Percentiles rank a stretch among this genome's conserved stretches.
These are phyloP conservation scores for Microtus montanus DNA, from an alignment of 2,113 vertebrate species.

Conservation along the genomic window DNA sequence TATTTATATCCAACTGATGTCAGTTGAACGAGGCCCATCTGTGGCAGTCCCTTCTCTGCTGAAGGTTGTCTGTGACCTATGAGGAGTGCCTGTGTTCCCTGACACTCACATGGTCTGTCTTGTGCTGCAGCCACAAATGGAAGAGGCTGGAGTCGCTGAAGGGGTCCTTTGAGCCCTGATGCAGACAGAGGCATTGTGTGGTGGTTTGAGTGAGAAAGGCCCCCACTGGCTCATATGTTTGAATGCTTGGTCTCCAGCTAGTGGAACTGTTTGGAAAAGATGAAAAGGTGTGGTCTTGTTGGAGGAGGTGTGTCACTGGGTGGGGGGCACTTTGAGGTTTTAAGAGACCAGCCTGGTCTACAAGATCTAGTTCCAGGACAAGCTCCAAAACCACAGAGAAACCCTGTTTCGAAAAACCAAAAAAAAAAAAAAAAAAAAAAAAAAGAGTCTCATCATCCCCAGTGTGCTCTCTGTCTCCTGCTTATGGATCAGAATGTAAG, in stretches of 20 bases:
- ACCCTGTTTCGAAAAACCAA: too few relatives aligned
- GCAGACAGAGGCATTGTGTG: neutral
- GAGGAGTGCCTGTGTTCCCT: neutral
- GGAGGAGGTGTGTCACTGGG: neutral
- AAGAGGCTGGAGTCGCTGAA: neutral
- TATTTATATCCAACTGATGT: fast-evolving
- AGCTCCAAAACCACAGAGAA: too few relatives aligned
- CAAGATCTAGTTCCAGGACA: too few relatives aligned
- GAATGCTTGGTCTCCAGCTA: too few relatives aligned
- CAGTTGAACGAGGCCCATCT: neutral
- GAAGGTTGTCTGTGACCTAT: neutral
- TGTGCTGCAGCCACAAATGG: neutral
- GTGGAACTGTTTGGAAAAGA: neutral
- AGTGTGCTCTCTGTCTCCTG: neutral
- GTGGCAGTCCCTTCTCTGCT: neutral
- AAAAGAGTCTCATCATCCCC: neutral
- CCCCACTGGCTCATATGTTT: neutral
- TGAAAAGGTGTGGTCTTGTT: neutral
- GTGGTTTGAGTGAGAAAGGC: neutral
- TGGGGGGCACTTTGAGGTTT: neutral
- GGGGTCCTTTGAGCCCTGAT: neutral
- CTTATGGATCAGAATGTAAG: neutral
- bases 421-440: too few relatives aligned
- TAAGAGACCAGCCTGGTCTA: neutral
- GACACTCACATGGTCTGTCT: neutral